These are phyloP conservation scores for Sceloporus undulatus DNA, from an alignment of 2,113 vertebrate species.

Conservation along the genomic window DNA sequence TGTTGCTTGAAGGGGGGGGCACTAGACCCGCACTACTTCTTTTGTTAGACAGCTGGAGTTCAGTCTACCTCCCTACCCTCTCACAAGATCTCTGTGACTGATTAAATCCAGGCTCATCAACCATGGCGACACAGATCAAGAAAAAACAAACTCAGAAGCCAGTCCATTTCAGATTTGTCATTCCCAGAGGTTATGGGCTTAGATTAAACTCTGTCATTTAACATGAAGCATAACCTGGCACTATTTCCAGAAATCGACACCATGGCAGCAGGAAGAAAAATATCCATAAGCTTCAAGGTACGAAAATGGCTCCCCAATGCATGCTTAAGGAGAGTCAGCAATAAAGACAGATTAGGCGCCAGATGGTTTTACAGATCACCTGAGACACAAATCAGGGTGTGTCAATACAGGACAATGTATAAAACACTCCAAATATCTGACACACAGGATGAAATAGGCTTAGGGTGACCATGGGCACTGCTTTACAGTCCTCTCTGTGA, in stretches of 20 bases:
- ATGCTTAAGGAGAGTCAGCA: conserved; percentile 27
- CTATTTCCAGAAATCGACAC: conserved; percentile 26
- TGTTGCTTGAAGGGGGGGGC: background rate
- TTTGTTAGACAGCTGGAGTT: conserved; percentile 39
- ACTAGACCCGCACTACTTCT: conserved; percentile 14
- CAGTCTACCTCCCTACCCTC: conserved; percentile 30
- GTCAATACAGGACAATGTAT: conserved; percentile 15
- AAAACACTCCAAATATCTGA: conserved; percentile 1
- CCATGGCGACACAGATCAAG: background rate
- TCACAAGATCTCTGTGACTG: conserved; percentile 61
- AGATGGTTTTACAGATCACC: conserved; percentile 30
- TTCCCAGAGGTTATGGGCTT: conserved; percentile 25
- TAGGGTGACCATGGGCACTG: no score
- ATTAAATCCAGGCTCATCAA: conserved; percentile 57
- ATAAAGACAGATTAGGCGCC: conserved; percentile 35
- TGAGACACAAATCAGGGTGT: conserved; percentile 14
- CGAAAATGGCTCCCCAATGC: background rate
- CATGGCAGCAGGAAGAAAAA: conserved; percentile 42
- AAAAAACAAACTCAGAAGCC: conserved; percentile 27
- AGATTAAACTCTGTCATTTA: conserved; percentile 42
- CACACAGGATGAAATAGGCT: background rate
- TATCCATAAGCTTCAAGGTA: conserved; percentile 5
- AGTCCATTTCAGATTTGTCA: conserved; percentile 45
- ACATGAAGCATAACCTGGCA: conserved; percentile 23
- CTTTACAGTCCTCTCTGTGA: background rate